Conservation (phyloP, 2,113 vertebrate genomes). For the Notothenia rossii region DNA sequence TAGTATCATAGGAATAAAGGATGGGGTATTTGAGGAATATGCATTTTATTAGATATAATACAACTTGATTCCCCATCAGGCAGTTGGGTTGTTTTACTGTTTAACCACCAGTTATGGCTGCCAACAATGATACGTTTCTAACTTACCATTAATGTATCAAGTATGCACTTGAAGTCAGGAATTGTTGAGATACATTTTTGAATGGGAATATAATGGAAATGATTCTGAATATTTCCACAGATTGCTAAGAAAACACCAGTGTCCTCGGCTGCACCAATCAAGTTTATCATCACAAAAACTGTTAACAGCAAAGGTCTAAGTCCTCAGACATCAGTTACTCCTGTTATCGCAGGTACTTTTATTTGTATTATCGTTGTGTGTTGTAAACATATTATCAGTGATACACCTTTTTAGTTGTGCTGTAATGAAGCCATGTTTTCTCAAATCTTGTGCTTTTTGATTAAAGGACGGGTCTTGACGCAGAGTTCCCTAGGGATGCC, state of each 20-base stretch:
- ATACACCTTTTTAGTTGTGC: background rate
- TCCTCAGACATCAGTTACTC: conserved; percentile 90
- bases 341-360: conserved; percentile 89
- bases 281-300: conserved; percentile 97
- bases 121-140: background rate
- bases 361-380: background rate
- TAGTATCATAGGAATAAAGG: background rate
- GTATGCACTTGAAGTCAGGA: background rate
- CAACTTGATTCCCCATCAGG: background rate
- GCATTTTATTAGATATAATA: background rate
- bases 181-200: background rate
- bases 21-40: background rate
- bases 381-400: background rate
- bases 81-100: background rate
- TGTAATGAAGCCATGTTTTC: background rate
- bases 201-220: background rate
- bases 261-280: conserved; percentile 93
- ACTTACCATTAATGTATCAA: background rate
- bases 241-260: conserved; percentile 94
- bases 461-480: conserved; percentile 92
- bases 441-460: background rate
- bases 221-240: conserved; percentile 73
- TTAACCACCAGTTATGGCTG: background rate
- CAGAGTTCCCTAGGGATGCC: conserved; percentile 90
- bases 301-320: conserved; percentile 94